Base-by-base conservation (phyloP, 2,888 invertebrate genomes). In the Chymomyza procnemis region DNA sequence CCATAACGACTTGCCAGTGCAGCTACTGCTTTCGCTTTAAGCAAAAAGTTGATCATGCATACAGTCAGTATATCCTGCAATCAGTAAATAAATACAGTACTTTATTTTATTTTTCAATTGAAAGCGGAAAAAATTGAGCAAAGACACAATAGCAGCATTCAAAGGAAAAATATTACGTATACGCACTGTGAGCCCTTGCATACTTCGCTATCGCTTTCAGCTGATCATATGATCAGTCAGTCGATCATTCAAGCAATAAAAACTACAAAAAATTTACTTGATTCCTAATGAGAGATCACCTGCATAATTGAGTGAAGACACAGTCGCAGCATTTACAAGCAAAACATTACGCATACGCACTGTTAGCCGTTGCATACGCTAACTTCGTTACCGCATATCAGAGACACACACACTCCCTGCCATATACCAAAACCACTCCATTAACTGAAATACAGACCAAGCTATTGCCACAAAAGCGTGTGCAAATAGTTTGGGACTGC, bases 321-420 rank as follows among this genome's bases (percentile, higher is more conserved):
- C 50, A 41, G 34, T 56, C 73, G 54, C 67, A 70, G 47, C 26
- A 66, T 56, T 73, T 73, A 56, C 67, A 64, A 66, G 64, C n/a
- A 47, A 41, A 55, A 64, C 48, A 60, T 63, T 61, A 66, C 66
- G 66, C 34, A 41, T 41, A 41, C 34, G 34, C 34, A 41, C 12
- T 41, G 34, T 41, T 41, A 1, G 12, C 34, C 34, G 0, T 41
- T 41, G 12, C 34, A 41, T 1, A 26, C n/a, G 26, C 26, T 12
- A 41, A 41, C 34, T 1, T 12, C 3, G 9, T 1, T 2, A 41
- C 34, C 34, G 12, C 34, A 9, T 41, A 12, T 12, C 34, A 9
- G 16, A 18, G 16, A 52, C 4, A 8, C 55, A 55, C 55, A 21
- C 3, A 55, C 14, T 5, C 22, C 2, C 18, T n/a, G n/a, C 18